These are phyloP conservation scores for Oxyruncus cristatus DNA, from an alignment of 2,113 vertebrate species.

Conservation along the genomic window DNA sequence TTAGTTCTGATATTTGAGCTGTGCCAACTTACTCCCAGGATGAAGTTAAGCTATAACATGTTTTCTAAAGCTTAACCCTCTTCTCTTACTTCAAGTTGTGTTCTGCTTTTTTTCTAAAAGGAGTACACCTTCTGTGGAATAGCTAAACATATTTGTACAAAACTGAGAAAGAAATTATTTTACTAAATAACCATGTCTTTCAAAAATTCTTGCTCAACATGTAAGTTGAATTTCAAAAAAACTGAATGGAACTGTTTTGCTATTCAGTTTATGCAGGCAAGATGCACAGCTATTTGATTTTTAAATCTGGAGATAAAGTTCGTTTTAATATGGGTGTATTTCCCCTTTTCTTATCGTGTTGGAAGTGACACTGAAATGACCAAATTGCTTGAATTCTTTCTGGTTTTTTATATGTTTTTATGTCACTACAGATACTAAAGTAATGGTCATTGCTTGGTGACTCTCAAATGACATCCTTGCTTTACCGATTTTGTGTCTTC, in stretches of 20 bases:
- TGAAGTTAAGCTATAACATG: neutral
- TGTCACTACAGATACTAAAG: neutral
- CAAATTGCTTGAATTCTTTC: neutral
- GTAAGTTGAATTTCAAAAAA: conserved; percentile 2
- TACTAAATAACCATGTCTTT: conserved; percentile 5
- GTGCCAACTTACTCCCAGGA: neutral
- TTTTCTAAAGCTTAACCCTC: neutral
- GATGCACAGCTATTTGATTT: neutral
- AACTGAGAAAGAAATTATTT: neutral
- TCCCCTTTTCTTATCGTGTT: neutral
- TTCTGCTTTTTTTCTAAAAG: neutral
- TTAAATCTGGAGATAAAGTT: neutral
- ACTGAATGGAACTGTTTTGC: neutral
- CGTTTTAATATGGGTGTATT: neutral
- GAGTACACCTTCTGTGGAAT: neutral
- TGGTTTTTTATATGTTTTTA: neutral
- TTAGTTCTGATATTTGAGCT: conserved; percentile 21
- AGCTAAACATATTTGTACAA: neutral
- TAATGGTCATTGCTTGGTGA: neutral
- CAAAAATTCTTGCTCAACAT: neutral
- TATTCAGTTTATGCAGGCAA: neutral
- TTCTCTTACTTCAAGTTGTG: neutral
- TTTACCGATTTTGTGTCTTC: neutral
- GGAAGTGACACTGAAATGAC: neutral
- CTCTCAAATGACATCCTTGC: neutral